phyloP scores from a whole-genome alignment of 2,888 invertebrate species.

The Mesorhabditis spiculigera region DNA sequence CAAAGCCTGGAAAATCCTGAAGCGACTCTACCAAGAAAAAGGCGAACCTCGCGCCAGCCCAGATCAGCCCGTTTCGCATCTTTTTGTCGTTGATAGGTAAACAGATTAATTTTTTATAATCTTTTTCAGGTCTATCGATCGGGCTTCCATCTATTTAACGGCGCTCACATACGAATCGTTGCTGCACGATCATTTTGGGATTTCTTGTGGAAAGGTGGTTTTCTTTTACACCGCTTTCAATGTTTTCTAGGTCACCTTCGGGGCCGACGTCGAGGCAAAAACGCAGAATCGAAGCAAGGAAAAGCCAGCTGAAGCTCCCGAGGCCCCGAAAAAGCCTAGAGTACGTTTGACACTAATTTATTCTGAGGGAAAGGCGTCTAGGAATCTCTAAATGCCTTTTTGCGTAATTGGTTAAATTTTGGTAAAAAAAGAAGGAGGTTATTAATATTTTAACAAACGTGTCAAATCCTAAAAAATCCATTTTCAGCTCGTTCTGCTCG shows the following conservation, averaged over 20 bases:
- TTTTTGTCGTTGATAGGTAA: conserved; percentile 19
- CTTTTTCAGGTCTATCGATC: conserved; percentile 68
- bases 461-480: background rate
- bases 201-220: conserved; percentile 70
- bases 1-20: conserved; percentile 34
- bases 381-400: no score
- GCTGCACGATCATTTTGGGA: conserved; percentile 80
- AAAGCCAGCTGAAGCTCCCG: no score
- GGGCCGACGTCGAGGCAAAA: conserved; percentile 12
- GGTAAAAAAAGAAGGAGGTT: no score
- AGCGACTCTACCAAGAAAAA: conserved; percentile 31
- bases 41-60: conserved; percentile 53
- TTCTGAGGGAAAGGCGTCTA: no score
- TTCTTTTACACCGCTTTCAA: background rate
- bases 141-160: conserved; percentile 79
- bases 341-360: no score
- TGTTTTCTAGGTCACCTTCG: background rate
- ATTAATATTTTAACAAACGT: no score
- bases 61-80: conserved; percentile 53
- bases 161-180: conserved; percentile 88
- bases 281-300: no score
- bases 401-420: no score
- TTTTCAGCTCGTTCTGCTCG: conserved; percentile 27
- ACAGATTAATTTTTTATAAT: background rate
- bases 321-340: no score